Evolutionary conservation across 2,888 invertebrate genomes (phyloP).

Genomic region (Rhagonycha fulva): DNA sequence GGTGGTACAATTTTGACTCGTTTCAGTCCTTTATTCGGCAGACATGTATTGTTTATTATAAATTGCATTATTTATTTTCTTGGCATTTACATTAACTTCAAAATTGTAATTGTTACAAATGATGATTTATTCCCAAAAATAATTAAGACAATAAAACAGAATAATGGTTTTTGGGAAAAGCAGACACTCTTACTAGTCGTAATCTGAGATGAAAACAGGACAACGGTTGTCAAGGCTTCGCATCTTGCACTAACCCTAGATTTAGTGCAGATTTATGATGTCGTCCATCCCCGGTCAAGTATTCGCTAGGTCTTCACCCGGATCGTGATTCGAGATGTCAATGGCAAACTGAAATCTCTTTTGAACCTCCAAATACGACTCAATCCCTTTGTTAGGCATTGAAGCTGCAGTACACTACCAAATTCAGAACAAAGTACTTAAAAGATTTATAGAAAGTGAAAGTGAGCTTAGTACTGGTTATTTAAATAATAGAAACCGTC

Average conservation of each 20-base stretch:
- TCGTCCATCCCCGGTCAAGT: constrained; percentile 20
- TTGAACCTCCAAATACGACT: constrained; percentile 17
- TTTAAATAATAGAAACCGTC: constrained; percentile 12
- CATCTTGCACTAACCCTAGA: constrained; percentile 14
- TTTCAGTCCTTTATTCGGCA: constrained; percentile 3
- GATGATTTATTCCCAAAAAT: not conserved
- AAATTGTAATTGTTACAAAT: not conserved
- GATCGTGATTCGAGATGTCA: constrained; percentile 20
- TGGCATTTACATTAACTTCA: not conserved
- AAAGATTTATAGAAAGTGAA: constrained; percentile 18
- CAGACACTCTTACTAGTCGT: constrained; percentile 11
- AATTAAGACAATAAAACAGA: constrained; percentile 11
- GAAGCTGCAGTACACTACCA: constrained; percentile 17
- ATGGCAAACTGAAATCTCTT: constrained; percentile 16
- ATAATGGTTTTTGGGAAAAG: constrained; percentile 3
- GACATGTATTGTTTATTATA: constrained; percentile 9
- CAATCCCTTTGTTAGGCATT: constrained; percentile 19
- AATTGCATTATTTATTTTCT: not conserved
- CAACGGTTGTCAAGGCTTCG: constrained; percentile 19
- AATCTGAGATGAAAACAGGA: constrained; percentile 21
- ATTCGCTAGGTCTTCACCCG: constrained; percentile 20
- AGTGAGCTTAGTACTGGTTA: constrained; percentile 12
- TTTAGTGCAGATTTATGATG: constrained; percentile 22
- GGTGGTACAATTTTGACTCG: constrained; percentile 12
- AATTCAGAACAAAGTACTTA: constrained; percentile 14